Evolutionary conservation across 1,140 invertebrate species (phyloP).

Genomic region (Camponotus floridanus): DNA sequence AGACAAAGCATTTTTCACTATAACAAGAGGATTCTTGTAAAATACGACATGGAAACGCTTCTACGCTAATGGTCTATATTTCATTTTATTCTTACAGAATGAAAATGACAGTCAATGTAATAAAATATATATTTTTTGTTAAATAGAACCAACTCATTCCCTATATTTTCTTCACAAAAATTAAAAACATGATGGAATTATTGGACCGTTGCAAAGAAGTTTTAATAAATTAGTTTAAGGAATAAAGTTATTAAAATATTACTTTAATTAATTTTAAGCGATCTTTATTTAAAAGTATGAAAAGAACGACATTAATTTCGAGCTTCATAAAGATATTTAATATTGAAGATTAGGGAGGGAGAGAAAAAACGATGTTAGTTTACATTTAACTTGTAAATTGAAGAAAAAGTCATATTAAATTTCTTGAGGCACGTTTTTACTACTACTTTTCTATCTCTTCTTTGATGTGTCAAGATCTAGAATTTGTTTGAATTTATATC

Average conservation of each 20-base stretch:
- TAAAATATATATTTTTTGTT: not conserved
- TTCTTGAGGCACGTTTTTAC: not conserved
- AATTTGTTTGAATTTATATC: not conserved
- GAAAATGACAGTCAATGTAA: not conserved
- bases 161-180: not conserved
- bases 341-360: not conserved
- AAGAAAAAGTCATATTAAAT: not conserved
- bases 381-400: not conserved
- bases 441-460: not conserved
- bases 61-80: not conserved
- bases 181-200: not conserved
- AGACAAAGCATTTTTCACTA: slow-evolving; percentile 15
- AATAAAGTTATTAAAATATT: not conserved
- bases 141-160: not conserved
- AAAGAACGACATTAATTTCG: not conserved
- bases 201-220: not conserved
- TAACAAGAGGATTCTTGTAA: not conserved
- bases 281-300: not conserved
- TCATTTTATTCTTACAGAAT: not conserved
- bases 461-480: not conserved
- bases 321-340: not conserved
- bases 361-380: not conserved
- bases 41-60: not conserved
- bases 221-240: slow-evolving; percentile 7
- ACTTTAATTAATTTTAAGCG: not conserved